Evolutionary conservation across 1,140 invertebrate genomes (phyloP).

Genomic region (Platorchestia sp.): DNA sequence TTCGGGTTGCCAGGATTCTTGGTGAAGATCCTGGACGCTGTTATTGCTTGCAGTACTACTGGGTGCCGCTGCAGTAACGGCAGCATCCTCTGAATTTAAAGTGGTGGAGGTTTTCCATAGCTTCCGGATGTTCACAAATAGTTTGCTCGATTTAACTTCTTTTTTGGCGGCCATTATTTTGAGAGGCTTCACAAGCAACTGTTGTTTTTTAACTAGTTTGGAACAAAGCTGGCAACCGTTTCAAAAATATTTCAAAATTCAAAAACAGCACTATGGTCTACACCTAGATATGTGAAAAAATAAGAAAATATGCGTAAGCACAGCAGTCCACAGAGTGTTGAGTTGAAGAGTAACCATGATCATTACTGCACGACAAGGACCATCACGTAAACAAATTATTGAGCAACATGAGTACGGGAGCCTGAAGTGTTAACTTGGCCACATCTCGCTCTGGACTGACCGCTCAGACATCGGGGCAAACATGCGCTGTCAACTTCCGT

Average conservation of each 20-base stretch:
- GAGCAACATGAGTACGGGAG: not conserved
- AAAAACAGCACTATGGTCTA: not conserved
- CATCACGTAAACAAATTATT: not conserved
- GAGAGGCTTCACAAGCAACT: not conserved
- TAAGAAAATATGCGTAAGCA: not conserved
- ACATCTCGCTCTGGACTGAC: constrained; percentile 1
- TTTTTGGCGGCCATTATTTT: not conserved
- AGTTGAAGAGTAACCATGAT: not conserved
- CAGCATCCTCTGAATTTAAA: not conserved
- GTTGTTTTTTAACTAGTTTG: not conserved
- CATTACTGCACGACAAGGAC: not conserved
- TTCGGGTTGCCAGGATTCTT: constrained; percentile 3
- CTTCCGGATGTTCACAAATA: not conserved
- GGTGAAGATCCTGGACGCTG: not conserved
- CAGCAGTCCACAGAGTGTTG: not conserved
- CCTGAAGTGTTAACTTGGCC: not conserved
- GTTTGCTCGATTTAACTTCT: not conserved
- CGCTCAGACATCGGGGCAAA: not conserved
- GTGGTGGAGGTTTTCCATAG: not conserved
- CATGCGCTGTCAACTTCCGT: not conserved
- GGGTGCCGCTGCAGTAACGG: not conserved
- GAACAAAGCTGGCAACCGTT: not conserved
- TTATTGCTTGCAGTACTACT: not conserved
- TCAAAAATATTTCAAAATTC: not conserved
- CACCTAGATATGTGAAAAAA: not conserved